These are phyloP conservation scores for Gryon sp. DNA, from an alignment of 1,140 invertebrate genomes.

Conservation along the genomic window DNA sequence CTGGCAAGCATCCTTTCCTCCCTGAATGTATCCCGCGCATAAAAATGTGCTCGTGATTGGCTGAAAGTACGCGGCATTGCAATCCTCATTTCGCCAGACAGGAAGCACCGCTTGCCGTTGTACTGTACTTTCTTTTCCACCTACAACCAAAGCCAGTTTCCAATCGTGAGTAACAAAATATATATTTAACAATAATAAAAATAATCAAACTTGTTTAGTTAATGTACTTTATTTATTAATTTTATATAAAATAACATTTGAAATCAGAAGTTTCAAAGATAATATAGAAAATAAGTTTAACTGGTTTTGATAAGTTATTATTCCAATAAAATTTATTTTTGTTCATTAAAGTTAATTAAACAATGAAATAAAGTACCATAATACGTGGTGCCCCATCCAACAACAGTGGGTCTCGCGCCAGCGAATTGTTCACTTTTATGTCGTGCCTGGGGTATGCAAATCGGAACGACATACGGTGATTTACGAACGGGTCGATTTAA, in stretches of 20 bases:
- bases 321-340: too few relatives aligned
- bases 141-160: too few relatives aligned
- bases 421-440: slow-evolving; percentile 83
- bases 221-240: too few relatives aligned
- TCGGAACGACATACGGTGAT: slow-evolving; percentile 91
- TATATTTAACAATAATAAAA: too few relatives aligned
- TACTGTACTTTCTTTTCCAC: slow-evolving; percentile 90
- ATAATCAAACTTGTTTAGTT: too few relatives aligned
- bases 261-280: too few relatives aligned
- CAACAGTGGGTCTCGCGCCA: slow-evolving; percentile 89
- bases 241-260: too few relatives aligned
- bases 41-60: slow-evolving; percentile 94
- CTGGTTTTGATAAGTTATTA: too few relatives aligned
- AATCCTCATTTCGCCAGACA: slow-evolving; percentile 94
- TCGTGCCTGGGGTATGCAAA: slow-evolving; percentile 87
- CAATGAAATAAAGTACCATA: too few relatives aligned
- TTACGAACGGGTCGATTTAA: slow-evolving; percentile 86
- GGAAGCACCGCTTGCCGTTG: slow-evolving; percentile 91
- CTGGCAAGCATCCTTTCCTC: slow-evolving; percentile 95
- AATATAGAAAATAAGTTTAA: too few relatives aligned
- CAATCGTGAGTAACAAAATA: too few relatives aligned
- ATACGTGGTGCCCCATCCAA: slow-evolving; percentile 95
- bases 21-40: slow-evolving; percentile 93
- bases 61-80: slow-evolving; percentile 93
- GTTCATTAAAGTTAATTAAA: too few relatives aligned